A percentile compares a stretch with the other conserved stretches of the same genome.
Evolutionary conservation across 2,797 vertebrate species (phyloP).

Genomic region (Enteromius paludinosus): DNA sequence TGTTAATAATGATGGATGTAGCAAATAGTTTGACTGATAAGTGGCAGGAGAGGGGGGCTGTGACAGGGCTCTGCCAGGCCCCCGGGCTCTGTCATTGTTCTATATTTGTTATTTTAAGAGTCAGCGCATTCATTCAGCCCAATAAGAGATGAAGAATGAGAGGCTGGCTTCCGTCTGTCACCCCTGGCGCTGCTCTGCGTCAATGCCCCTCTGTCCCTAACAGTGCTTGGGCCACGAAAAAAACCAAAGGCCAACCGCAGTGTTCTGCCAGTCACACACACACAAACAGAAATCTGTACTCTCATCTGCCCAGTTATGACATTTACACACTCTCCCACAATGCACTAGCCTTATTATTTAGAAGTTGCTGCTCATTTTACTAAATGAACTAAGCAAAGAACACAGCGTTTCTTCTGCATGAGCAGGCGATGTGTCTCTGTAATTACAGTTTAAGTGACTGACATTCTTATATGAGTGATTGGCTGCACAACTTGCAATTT

Average conservation of each 20-base stretch:
- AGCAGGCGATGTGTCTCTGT: conserved; percentile 9
- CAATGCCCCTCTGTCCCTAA: conserved; percentile 32
- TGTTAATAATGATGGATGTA: conserved; percentile 13
- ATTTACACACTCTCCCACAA: not conserved
- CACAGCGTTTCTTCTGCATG: not conserved
- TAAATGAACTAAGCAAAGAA: conserved; percentile 19
- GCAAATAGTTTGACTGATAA: conserved; percentile 32
- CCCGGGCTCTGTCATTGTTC: conserved; percentile 37
- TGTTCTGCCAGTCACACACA: not conserved
- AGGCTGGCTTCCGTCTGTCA: conserved; percentile 24
- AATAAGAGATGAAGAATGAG: conserved; percentile 46
- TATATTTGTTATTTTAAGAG: conserved; percentile 49
- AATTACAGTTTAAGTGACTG: conserved; percentile 30
- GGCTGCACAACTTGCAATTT: conserved; percentile 14
- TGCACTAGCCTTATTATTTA: not conserved
- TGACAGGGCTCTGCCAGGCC: not conserved
- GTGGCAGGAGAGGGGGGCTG: conserved; percentile 18
- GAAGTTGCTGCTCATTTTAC: not conserved
- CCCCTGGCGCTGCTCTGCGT: conserved; percentile 12
- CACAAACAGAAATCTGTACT: not conserved
- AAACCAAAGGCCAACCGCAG: conserved; percentile 22
- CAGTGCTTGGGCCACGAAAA: conserved; percentile 22
- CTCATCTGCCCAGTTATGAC: not conserved
- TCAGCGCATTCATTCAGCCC: conserved; percentile 37
- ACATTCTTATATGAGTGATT: conserved; percentile 19